Evolutionary conservation across 2,113 vertebrate species (phyloP).

Genomic region (Thymallus thymallus): DNA sequence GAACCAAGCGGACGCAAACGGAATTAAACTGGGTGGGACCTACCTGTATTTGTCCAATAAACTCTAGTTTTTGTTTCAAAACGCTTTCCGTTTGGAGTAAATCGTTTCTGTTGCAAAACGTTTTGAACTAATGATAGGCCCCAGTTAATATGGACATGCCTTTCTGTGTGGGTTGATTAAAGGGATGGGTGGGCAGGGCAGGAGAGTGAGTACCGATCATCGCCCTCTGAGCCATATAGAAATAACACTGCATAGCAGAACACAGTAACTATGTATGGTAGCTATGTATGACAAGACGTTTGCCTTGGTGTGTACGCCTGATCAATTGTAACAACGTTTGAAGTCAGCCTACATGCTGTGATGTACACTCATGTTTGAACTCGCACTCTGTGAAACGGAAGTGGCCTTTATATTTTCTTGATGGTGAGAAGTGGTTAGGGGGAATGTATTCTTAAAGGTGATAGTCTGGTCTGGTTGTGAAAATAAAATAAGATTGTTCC

Average conservation of each 20-base stretch:
- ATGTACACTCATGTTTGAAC: constrained; percentile 30
- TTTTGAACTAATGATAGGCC: too few species aligned
- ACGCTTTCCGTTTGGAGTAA: too few species aligned
- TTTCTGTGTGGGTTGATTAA: not conserved
- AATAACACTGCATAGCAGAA: constrained; percentile 17
- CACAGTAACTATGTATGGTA: constrained; percentile 1
- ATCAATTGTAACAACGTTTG: not conserved
- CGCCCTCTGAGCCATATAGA: constrained; percentile 17
- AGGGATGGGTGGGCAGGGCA: constrained; percentile 17
- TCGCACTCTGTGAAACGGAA: constrained; percentile 17
- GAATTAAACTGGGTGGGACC: too few species aligned
- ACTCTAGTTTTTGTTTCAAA: too few species aligned
- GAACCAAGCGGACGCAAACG: too few species aligned
- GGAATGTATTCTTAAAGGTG: constrained; percentile 14
- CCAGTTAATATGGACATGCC: constrained; percentile 13
- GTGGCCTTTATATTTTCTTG: constrained; percentile 32
- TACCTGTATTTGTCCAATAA: too few species aligned
- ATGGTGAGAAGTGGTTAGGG: not conserved
- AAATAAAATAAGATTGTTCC: constrained; percentile 50
- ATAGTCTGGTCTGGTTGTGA: constrained; percentile 50
- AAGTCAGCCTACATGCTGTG: constrained; percentile 26
- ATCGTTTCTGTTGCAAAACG: too few species aligned
- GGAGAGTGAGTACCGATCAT: constrained; percentile 22
- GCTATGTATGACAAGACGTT: constrained; percentile 1
- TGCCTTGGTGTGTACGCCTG: constrained; percentile 10